Percentiles rank a stretch among this genome's conserved stretches.
phyloP scores from a whole-genome alignment of 2,797 vertebrate species.

The Argya squamiceps region DNA sequence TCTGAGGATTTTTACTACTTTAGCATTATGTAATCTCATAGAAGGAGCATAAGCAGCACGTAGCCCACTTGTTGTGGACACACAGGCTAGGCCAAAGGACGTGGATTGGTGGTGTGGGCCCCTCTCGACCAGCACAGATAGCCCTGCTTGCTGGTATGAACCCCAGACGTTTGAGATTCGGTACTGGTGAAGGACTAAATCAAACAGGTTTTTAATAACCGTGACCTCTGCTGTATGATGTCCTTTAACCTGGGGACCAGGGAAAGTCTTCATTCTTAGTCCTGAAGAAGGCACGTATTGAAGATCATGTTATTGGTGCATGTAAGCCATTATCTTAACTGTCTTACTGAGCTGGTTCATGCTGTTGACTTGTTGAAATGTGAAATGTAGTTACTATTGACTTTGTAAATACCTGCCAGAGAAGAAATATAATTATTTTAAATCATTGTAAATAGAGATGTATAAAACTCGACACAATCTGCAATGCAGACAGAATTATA shows the following conservation, averaged over 20 bases:
- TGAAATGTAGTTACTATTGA: slow-evolving; percentile 91
- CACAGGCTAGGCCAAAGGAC: not conserved
- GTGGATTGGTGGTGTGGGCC: not conserved
- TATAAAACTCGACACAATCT: slow-evolving; percentile 87
- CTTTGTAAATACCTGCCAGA: slow-evolving; percentile 88
- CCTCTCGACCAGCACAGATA: slow-evolving; percentile 23
- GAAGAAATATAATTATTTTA: slow-evolving; percentile 92
- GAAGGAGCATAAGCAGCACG: slow-evolving; percentile 46
- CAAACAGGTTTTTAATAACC: slow-evolving; percentile 36
- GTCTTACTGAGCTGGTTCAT: slow-evolving; percentile 86
- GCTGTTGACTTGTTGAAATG: slow-evolving; percentile 86
- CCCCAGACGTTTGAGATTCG: not conserved
- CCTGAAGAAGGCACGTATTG: slow-evolving; percentile 59
- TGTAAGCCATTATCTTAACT: slow-evolving; percentile 83
- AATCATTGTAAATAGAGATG: slow-evolving; percentile 95
- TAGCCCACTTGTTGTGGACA: not conserved
- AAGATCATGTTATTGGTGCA: slow-evolving; percentile 81
- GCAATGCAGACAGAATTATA: slow-evolving; percentile 85
- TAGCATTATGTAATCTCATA: slow-evolving; percentile 43
- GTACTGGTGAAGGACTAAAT: slow-evolving; percentile 63
- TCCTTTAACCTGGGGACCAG: slow-evolving; percentile 68
- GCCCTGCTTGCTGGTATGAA: slow-evolving; percentile 15
- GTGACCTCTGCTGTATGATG: slow-evolving; percentile 42
- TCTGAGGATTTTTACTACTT: slow-evolving; percentile 70
- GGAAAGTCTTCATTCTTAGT: slow-evolving; percentile 57